phyloP scores from a whole-genome alignment of 2,797 vertebrate genomes.

The Helicolenus hilgendorfi region DNA sequence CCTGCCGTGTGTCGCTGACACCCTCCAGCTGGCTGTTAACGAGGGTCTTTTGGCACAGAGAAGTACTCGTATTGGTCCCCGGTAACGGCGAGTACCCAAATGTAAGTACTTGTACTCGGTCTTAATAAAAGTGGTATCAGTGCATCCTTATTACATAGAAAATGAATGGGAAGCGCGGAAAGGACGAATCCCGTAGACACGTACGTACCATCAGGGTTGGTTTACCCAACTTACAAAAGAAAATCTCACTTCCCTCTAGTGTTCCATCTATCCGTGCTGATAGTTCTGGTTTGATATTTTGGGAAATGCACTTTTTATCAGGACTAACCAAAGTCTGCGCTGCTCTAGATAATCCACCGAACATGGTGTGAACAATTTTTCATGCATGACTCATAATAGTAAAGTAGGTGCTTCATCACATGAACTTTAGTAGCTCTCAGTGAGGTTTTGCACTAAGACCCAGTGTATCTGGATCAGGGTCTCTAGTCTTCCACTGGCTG shows the following conservation, averaged over 20 bases:
- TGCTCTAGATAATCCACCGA: not conserved
- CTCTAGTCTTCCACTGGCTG: not conserved
- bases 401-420: not conserved
- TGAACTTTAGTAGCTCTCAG: not conserved
- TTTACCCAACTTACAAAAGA: not conserved
- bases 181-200: no score
- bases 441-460: not conserved
- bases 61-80: no score
- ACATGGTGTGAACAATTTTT: not conserved
- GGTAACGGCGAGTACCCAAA: no score
- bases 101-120: no score
- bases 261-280: not conserved
- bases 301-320: not conserved
- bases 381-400: constrained; percentile 6
- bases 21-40: no score
- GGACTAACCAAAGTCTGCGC: not conserved
- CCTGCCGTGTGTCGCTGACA: no score
- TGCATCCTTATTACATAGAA: not conserved
- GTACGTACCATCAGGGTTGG: no score
- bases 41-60: no score
- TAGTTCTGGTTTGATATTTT: not conserved
- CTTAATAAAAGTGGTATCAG: no score
- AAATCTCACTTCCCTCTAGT: not conserved
- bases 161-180: no score
- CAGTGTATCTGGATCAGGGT: not conserved